Base-by-base conservation (phyloP, 2,797 vertebrate species). In the Pseudomugil gertrudae region DNA sequence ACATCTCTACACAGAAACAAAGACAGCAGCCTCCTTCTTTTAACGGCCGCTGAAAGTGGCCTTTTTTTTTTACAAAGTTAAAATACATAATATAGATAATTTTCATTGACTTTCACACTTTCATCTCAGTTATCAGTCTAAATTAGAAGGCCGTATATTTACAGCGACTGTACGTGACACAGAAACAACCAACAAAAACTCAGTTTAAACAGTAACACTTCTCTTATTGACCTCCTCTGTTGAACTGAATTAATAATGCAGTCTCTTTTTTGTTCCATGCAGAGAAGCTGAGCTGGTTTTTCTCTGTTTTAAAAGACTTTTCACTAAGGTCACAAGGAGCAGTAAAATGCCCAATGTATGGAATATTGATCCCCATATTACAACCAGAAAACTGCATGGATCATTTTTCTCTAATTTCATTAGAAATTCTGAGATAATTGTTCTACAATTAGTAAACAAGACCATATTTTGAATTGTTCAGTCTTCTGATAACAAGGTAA, bases 241-340 rank as follows among this genome's bases (percentile, higher is more conserved):
- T 87, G 72, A 87, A 80, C 91, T 92, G 76, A 92, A 91, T 94
- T 88, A 92, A 90, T 92, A 90, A 91, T 80, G 79, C 40, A 71
- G 66, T 78, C 78, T 85, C 79, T 78, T 83, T 88, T 89, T 71
- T 78, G 84, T 78, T 74, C 79, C 26, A 50, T 69, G 80, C 83
- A 76, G 65, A 78, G 80, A 74, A 65, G 81, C 84, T 71, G 75
- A 84, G 85, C 82, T 77, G 55, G 75, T 78, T 79, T 81, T 78
- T 60, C 84, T 84, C 76, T 59, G 78, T 91, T 87, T 92, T 87
- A 92, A 92, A 92, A 86, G 86, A 79, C 90, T 85, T 81, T 90
- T 90, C 89, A 83, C 85, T 89, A 80, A 83, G 88, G 84, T 90
- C 90, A 90, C 85, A 83, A 45, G 83, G 83, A 85, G 68, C 78